Evolutionary conservation across 2,113 vertebrate genomes (phyloP).

Genomic region (Felis chaus): DNA sequence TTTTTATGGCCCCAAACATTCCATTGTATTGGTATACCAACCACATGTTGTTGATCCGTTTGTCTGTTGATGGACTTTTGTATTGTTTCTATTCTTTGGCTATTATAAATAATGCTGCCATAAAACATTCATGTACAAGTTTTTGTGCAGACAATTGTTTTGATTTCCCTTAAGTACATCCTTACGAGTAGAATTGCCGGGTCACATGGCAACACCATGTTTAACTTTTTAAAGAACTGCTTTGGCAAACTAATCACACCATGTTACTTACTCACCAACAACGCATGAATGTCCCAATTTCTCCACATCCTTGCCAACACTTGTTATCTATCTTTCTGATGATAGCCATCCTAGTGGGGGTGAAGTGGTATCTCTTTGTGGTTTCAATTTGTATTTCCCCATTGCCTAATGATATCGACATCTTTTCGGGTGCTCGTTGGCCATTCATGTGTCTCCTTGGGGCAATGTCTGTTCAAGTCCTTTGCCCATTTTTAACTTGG

Average conservation of each 20-base stretch:
- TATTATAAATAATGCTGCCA: background rate
- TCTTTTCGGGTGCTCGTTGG: background rate
- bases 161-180: background rate
- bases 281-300: background rate
- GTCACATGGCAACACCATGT: background rate
- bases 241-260: background rate
- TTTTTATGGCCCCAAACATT: background rate
- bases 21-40: background rate
- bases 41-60: background rate
- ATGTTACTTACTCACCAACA: background rate
- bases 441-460: background rate
- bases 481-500: background rate
- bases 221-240: background rate
- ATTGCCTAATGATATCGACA: background rate
- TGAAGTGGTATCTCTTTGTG: background rate
- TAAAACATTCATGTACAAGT: background rate
- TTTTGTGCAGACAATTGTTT: background rate
- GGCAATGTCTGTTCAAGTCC: background rate
- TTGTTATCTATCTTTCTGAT: background rate
- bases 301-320: background rate
- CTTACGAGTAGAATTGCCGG: background rate
- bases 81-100: background rate
- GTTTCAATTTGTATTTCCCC: background rate
- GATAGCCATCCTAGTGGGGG: background rate
- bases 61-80: background rate